Evolutionary conservation across 2,113 vertebrate species (phyloP).

Genomic region (Pogonocichla stellata): DNA sequence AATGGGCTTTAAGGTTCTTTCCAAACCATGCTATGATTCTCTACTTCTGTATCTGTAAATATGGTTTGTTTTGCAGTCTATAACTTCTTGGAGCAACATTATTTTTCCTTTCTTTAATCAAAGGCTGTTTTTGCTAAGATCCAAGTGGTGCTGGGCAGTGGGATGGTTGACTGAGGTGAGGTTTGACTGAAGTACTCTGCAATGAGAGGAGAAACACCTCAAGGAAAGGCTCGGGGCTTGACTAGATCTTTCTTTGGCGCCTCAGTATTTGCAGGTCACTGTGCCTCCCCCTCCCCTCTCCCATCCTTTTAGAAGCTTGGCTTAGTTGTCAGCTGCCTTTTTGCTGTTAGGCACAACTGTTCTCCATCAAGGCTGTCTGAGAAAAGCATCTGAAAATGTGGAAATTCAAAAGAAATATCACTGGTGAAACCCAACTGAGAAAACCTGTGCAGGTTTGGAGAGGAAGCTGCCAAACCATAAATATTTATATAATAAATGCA

Average conservation of each 20-base stretch:
- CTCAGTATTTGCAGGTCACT: neutral
- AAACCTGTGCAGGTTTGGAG: neutral
- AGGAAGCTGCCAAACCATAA: neutral
- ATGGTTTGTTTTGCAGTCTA: neutral
- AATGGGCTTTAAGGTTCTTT: neutral
- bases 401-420: neutral
- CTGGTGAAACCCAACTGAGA: neutral
- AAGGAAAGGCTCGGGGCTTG: neutral
- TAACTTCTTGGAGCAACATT: neutral
- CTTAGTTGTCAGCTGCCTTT: conserved; percentile 57
- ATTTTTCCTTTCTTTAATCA: neutral
- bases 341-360: conserved; percentile 49
- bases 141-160: neutral
- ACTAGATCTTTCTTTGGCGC: neutral
- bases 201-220: neutral
- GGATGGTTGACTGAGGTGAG: neutral
- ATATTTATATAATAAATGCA: conserved; percentile 6
- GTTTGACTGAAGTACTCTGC: neutral
- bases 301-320: conserved; percentile 22
- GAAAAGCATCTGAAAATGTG: conserved; percentile 36
- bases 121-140: neutral
- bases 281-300: neutral
- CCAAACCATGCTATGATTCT: neutral
- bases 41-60: neutral
- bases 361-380: conserved; percentile 1